phyloP scores from a whole-genome alignment of 2,888 invertebrate genomes.

The Thumatha senex region DNA sequence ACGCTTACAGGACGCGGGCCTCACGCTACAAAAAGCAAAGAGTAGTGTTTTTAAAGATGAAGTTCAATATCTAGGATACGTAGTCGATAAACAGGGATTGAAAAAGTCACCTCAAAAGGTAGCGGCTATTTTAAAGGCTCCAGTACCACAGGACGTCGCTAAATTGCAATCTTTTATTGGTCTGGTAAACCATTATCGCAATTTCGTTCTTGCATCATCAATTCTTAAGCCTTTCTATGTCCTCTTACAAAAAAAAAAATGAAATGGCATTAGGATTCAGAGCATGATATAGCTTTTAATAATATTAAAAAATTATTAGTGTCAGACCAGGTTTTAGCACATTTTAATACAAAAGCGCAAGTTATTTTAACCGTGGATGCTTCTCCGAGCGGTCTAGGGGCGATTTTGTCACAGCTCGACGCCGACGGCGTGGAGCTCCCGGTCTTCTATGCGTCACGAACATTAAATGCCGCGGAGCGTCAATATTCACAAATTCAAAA shows the following conservation, averaged over 20 bases:
- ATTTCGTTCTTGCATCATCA: constrained; percentile 14
- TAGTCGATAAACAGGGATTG: constrained; percentile 7
- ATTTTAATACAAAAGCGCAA: no score
- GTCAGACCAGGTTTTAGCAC: no score
- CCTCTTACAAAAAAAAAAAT: constrained; percentile 19
- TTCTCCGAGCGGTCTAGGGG: no score
- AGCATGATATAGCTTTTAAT: constrained; percentile 6
- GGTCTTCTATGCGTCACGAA: no score
- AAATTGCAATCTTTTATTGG: constrained; percentile 34
- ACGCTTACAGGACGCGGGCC: constrained; percentile 10
- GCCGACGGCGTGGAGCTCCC: not conserved
- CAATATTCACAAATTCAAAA: not conserved
- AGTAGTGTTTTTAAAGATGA: constrained; percentile 21
- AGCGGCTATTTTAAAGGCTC: not conserved
- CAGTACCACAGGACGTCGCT: no score
- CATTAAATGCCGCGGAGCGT: no score
- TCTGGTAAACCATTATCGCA: constrained; percentile 24
- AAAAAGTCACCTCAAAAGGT: no score
- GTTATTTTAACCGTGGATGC: no score
- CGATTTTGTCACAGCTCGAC: no score
- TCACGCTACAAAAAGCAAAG: constrained; percentile 13
- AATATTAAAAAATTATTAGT: not conserved
- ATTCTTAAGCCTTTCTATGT: no score
- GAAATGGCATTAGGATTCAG: constrained; percentile 8
- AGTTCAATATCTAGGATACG: constrained; percentile 18